Evolutionary conservation across 2,113 vertebrate species (phyloP).

Genomic region (Abramis brama): DNA sequence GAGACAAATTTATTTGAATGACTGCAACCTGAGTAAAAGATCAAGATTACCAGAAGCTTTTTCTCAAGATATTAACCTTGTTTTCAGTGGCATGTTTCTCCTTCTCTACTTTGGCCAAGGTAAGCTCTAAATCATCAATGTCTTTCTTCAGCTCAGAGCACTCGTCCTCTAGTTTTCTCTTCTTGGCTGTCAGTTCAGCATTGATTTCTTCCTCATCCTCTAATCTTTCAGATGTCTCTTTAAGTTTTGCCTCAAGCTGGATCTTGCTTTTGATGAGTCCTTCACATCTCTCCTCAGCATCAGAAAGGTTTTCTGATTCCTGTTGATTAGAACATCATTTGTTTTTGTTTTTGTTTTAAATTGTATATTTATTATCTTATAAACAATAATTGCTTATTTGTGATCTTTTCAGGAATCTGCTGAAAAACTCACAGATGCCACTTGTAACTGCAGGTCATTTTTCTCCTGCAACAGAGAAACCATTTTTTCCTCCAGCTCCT

Average conservation of each 20-base stretch:
- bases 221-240: conserved; percentile 48
- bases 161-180: conserved; percentile 56
- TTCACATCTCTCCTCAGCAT: conserved; percentile 59
- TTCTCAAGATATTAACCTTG: conserved; percentile 40
- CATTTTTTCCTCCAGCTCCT: conserved; percentile 80
- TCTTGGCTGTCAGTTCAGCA: conserved; percentile 55
- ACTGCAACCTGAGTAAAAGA: neutral
- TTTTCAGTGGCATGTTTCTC: conserved; percentile 58
- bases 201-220: conserved; percentile 57
- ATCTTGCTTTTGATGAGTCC: conserved; percentile 58
- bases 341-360: neutral
- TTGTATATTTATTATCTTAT: neutral
- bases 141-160: conserved; percentile 59
- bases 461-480: conserved; percentile 75
- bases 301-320: conserved; percentile 54
- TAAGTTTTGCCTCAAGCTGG: conserved; percentile 53
- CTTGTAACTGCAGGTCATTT: conserved; percentile 73
- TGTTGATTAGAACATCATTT: conserved; percentile 21
- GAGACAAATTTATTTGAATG: conserved; percentile 8
- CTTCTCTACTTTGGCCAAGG: conserved; percentile 58
- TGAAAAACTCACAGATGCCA: conserved; percentile 58
- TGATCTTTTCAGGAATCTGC: neutral
- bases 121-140: conserved; percentile 58
- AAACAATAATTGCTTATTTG: neutral
- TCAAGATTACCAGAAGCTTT: neutral